phyloP scores from a whole-genome alignment of 2,797 vertebrate genomes.

The Falco rusticolus region DNA sequence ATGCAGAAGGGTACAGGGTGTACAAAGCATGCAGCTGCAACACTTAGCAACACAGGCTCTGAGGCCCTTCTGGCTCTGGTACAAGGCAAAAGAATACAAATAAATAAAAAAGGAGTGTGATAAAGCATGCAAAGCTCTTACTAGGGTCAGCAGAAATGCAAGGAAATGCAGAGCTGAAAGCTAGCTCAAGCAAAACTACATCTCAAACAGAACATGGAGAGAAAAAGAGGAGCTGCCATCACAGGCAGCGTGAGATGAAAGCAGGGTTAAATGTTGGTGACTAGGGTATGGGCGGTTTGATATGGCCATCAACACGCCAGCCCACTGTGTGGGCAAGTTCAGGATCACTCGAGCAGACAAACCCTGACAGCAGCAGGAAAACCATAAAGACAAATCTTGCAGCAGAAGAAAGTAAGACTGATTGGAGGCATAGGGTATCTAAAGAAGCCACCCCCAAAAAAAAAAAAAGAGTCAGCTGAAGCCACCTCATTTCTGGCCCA shows the following conservation, averaged over 20 bases:
- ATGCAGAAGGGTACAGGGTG: background rate
- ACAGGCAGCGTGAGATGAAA: background rate
- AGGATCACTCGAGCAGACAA: background rate
- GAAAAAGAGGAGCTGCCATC: background rate
- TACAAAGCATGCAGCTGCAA: background rate
- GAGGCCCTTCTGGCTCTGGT: background rate
- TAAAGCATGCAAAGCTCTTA: background rate
- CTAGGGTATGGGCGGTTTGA: background rate
- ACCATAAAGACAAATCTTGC: background rate
- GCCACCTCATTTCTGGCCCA: background rate
- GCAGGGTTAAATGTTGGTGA: background rate
- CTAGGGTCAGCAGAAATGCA: constrained; percentile 10
- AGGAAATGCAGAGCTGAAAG: background rate
- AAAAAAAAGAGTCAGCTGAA: background rate
- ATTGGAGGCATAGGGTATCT: background rate
- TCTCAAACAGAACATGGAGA: background rate
- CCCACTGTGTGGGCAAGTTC: background rate
- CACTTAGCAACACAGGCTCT: background rate
- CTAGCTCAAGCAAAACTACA: background rate
- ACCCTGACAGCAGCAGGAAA: background rate
- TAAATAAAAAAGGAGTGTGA: background rate
- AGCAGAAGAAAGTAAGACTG: background rate
- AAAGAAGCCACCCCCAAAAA: background rate
- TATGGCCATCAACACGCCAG: background rate
- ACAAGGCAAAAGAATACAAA: constrained; percentile 15